Base-by-base conservation (phyloP, 2,888 invertebrate species). In the Cataglyphis livida region DNA sequence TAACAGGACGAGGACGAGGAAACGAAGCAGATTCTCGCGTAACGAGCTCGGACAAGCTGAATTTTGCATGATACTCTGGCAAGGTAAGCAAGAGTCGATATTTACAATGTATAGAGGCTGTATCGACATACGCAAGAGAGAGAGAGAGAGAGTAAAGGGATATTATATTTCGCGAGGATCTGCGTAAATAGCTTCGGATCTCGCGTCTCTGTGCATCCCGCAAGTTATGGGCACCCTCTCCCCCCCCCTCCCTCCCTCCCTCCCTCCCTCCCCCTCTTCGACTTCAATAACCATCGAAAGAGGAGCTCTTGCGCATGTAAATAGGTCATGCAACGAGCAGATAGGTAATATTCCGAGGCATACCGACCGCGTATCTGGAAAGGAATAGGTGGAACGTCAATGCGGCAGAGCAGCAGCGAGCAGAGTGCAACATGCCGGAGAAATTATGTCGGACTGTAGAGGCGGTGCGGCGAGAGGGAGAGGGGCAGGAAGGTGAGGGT, bases 11-110 rank as follows among this genome's bases (percentile, higher is more conserved):
- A 1, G 25, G 25, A 25, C 64, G 54, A 78, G 84, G 81, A 41
- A 84, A 88, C 73, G 81, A 84, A 68, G 82, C 48, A 48, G 86
- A 85, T 85, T 84, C 79, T 88, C 85, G 83, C 85, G 85, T 84
- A 64, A 57, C 59, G 21, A 38, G 48, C 74, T 41, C 54, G 76
- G 75, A 81, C 51, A 71, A 66, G 38, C 65, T 86, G 84, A 86
- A 88, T 88, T 83, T 87, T 87, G 38, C 85, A 88, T 81, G 82
- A 65, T 75, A 61, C 73, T 65, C 65, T 54, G 81, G 51, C n/a
- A 48, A 79, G 88, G 83, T 83, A 84, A 88, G 65, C 75, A 54
- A 3, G 25, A n/a, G 10, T 21, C 74, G 61, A 86, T 81, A 86
- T 81, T 73, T 59, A 57, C 28, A 54, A 57, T 38, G 71, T 41